Conservation (phyloP, 2,888 invertebrate genomes). For the Pollenia griseotomentosa region DNA sequence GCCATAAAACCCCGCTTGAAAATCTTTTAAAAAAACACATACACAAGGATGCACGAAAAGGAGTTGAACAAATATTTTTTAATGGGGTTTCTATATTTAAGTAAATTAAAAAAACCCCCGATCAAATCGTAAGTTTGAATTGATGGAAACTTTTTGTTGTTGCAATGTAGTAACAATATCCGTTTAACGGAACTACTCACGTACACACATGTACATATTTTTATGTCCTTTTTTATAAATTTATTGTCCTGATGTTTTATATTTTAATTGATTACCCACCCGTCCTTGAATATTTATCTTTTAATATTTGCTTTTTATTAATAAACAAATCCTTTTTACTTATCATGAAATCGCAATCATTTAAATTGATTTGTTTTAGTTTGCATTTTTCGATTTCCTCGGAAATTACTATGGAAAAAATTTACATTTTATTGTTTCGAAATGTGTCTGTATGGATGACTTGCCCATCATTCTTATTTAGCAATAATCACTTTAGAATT, state of each 20-base stretch:
- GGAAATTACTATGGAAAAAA: constrained; percentile 43
- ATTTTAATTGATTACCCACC: not conserved
- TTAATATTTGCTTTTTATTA: not conserved
- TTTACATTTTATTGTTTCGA: constrained; percentile 49
- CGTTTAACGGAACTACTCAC: not conserved
- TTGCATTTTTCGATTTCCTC: constrained; percentile 39
- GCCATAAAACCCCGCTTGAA: constrained; percentile 9
- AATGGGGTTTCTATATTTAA: too few species aligned
- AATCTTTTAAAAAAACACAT: not conserved
- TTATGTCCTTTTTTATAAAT: not conserved
- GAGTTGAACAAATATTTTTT: not conserved
- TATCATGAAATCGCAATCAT: constrained; percentile 35
- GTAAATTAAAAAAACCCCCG: too few species aligned
- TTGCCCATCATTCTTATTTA: constrained; percentile 67
- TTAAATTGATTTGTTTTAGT: constrained; percentile 55
- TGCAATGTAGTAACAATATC: not conserved
- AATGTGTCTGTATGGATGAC: constrained; percentile 41
- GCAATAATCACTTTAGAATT: constrained; percentile 71
- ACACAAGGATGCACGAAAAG: not conserved
- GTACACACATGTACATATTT: not conserved
- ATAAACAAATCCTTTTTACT: constrained; percentile 14
- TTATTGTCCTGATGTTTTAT: not conserved
- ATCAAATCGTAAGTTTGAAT: too few species aligned
- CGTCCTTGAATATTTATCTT: not conserved
- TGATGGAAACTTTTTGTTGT: too few species aligned